Conservation (phyloP, 2,888 invertebrate species). For the Matsumyia berberina region DNA sequence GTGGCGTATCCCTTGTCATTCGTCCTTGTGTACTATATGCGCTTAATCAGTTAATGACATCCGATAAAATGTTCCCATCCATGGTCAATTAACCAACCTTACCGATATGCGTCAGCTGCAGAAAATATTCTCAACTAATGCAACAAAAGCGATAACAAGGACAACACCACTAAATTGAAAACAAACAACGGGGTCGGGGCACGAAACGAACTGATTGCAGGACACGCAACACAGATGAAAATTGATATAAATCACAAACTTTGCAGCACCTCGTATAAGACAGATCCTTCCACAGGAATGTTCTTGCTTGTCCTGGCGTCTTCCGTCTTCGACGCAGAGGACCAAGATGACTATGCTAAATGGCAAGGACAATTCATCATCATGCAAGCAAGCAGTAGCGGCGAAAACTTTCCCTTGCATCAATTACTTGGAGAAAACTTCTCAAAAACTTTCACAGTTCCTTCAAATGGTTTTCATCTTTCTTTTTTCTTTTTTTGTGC, state of each 20-base stretch:
- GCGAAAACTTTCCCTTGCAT: slow-evolving; percentile 72
- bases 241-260: slow-evolving; percentile 74
- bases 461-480: slow-evolving; percentile 7
- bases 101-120: slow-evolving; percentile 57
- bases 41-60: slow-evolving; percentile 49
- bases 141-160: slow-evolving; percentile 25
- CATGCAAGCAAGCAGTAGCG: slow-evolving; percentile 28
- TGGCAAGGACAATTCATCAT: slow-evolving; percentile 71
- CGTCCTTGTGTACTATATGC: neutral
- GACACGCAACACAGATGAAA: slow-evolving; percentile 72
- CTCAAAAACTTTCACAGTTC: slow-evolving; percentile 58
- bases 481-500: slow-evolving; percentile 17
- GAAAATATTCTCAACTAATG: slow-evolving; percentile 35
- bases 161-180: slow-evolving; percentile 69
- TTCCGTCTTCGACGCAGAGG: neutral
- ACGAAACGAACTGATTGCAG: slow-evolving; percentile 62
- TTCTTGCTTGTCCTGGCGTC: slow-evolving; percentile 28
- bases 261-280: slow-evolving; percentile 39
- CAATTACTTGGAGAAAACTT: slow-evolving; percentile 74
- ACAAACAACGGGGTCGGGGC: slow-evolving; percentile 47
- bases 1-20: neutral
- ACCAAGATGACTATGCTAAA: slow-evolving; percentile 47
- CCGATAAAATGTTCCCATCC: neutral
- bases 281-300: slow-evolving; percentile 44
- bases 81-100: slow-evolving; percentile 38